These are phyloP conservation scores for Coenobita brevimanus DNA, from an alignment of 1,140 invertebrate genomes.

Conservation along the genomic window DNA sequence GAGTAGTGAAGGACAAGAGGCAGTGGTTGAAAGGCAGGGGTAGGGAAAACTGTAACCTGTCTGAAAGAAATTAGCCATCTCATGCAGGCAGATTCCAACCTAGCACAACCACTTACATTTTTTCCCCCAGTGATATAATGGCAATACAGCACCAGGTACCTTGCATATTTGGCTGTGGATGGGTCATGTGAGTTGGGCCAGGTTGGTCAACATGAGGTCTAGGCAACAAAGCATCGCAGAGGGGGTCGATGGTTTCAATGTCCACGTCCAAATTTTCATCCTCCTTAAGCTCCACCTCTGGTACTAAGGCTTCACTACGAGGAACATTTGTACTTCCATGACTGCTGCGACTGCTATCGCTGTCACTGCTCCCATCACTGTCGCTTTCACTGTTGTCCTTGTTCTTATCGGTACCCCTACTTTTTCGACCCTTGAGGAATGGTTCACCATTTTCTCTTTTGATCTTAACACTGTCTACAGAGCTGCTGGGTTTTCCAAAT, in stretches of 20 bases:
- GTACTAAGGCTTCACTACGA: conserved; percentile 49
- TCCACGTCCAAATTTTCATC: conserved; percentile 62
- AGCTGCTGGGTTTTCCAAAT: conserved; percentile 48
- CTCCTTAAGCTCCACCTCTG: conserved; percentile 54
- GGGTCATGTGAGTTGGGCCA: conserved; percentile 36
- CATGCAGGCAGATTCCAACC: no score
- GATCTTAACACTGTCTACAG: conserved; percentile 30
- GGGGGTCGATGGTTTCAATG: conserved; percentile 55
- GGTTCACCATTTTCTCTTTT: conserved; percentile 44
- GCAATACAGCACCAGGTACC: not conserved
- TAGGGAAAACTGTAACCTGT: no score
- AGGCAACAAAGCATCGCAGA: conserved; percentile 34
- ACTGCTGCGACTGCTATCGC: conserved; percentile 38
- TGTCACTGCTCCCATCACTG: conserved; percentile 45
- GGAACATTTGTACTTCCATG: conserved; percentile 41
- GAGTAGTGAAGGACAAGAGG: no score
- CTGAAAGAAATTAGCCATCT: not conserved
- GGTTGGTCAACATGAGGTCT: conserved; percentile 42
- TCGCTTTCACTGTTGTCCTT: conserved; percentile 24
- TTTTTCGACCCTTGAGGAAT: conserved; percentile 22
- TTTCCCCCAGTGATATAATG: not conserved
- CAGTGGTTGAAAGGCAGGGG: no score
- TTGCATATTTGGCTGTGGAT: conserved; percentile 47
- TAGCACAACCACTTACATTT: no score
- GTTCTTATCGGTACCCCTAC: conserved; percentile 2